Base-by-base conservation (phyloP, 2,888 invertebrate genomes). In the Polyommatus iphigenia region DNA sequence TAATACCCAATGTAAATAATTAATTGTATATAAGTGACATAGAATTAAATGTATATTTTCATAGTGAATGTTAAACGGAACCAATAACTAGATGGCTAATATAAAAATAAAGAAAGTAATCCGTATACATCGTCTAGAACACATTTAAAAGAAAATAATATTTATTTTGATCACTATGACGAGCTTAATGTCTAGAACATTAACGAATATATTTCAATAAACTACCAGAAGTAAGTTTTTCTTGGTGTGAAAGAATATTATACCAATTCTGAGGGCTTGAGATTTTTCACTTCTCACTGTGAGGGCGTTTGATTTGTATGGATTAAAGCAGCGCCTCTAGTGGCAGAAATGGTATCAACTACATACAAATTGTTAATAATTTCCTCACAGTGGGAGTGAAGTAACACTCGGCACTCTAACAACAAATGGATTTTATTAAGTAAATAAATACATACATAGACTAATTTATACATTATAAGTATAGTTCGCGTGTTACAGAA, bases 51-150 rank as follows among this genome's bases (percentile, higher is more conserved):
- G 91, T 92, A 93, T 94, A 93, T 94, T 93, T 93, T 94, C 91
- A 91, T 93, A 93, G 91, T 91, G 83, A 88, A 89, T 90, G 91
- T 93, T 92, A 92, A 93, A 91, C 88, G 91, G 93, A 93, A 93
- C 93, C 93, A 94, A 89, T 91, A 91, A 91, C 72, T 81, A 81
- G 81, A 79, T 78, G 80, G 80, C 79, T 79, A 80, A 77, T 76
- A 75, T 67, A 72, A 77, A 73, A 57, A 29, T 67, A 67, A 73
- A 59, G 20, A 15, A 59, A 36, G 10, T 73, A 77, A 73, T 20
- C 71, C 20, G 15, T 50, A 10, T 72, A 75, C n/a, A 20, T 54
- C 29, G 41, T 50, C 20, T 75, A 75, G 75, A 29, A 15, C 41
- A 24, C 24, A 50, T 24, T 75, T 20, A 54, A 75, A 75, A 24